These are phyloP conservation scores for Gallinago solitaria DNA, from an alignment of 2,797 vertebrate species.

Conservation along the genomic window DNA sequence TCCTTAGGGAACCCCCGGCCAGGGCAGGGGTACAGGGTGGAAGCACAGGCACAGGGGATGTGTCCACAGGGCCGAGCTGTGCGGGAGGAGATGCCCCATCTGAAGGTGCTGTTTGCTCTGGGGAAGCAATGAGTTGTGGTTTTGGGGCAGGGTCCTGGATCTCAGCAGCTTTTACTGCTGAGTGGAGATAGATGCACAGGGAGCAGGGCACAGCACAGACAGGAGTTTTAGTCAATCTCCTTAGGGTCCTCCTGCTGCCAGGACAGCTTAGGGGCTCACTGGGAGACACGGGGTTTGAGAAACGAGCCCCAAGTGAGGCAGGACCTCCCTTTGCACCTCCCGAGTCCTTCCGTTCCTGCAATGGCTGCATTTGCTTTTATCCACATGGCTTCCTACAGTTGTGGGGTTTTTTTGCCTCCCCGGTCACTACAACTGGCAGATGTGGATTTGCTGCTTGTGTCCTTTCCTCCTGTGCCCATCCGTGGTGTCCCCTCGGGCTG, in stretches of 20 bases:
- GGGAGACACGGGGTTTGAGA: neutral
- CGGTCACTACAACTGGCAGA: neutral
- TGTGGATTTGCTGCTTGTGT: neutral
- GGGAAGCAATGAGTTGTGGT: neutral
- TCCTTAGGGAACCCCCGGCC: neutral
- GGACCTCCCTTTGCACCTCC: neutral
- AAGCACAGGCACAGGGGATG: neutral
- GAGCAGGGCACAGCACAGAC: neutral
- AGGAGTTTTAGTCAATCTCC: neutral
- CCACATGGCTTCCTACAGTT: neutral
- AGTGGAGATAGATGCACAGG: neutral
- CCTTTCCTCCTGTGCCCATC: neutral
- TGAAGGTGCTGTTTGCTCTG: neutral
- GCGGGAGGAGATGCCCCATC: neutral
- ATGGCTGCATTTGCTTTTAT: neutral
- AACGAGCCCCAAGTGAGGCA: fast-evolving
- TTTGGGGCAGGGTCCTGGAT: neutral
- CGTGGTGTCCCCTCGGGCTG: fast-evolving
- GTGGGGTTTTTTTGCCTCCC: neutral
- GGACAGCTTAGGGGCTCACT: neutral
- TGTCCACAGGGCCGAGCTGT: neutral
- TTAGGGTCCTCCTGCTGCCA: neutral
- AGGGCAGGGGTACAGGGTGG: neutral
- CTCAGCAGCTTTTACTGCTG: neutral
- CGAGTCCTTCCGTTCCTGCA: neutral